Base-by-base conservation (phyloP, 2,797 vertebrate genomes). In the Vireo griseus region DNA sequence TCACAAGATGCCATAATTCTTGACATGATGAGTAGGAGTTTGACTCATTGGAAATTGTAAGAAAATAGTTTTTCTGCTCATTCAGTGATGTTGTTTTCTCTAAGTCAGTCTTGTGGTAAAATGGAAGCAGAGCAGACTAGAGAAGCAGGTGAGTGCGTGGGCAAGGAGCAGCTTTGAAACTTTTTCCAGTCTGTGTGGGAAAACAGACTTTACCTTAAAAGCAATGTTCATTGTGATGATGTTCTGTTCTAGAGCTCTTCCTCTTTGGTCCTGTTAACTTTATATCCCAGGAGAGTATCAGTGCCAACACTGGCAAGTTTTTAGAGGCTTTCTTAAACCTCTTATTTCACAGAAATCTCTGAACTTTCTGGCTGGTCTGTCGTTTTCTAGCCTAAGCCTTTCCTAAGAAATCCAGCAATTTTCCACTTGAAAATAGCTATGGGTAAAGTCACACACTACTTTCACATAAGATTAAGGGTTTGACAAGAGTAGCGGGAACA, bases 381-480 rank as follows among this genome's bases (percentile, higher is more conserved):
- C 61, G 18, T 89, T 79, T 85, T 69, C 77, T 79, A 91, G 19
- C 48, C 33, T 94, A 89, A 92, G 71, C 63, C 80, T 83, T 79
- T 77, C 78, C 81, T 89, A 91, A 92, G 78, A 96, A 96, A 86
- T 96, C 35, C 68, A 87, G 35, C 48, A 65, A 48, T 95, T 89
- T 96, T 93, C 78, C 65, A 74, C 91, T 95, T 58, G 40, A 91
- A 96, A 96, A 90, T 83, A 91, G 54, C 72, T 89, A 63, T 42
- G 87, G 57, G 25, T 93, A 69, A 89, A 90, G 62, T 93, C 89
- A 75, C 68, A 92, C 45, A 88, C 81, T 86, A 80, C 54, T 94
- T 96, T 93, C 78, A 39, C 75, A 75, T 91, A 83, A 91, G 94
- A 93, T 96, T 93, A 93, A 92, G 86, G 42, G 47, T 92, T 95